Evolutionary conservation across 2,888 invertebrate species (phyloP).

Genomic region (Dicyrtomina minuta): DNA sequence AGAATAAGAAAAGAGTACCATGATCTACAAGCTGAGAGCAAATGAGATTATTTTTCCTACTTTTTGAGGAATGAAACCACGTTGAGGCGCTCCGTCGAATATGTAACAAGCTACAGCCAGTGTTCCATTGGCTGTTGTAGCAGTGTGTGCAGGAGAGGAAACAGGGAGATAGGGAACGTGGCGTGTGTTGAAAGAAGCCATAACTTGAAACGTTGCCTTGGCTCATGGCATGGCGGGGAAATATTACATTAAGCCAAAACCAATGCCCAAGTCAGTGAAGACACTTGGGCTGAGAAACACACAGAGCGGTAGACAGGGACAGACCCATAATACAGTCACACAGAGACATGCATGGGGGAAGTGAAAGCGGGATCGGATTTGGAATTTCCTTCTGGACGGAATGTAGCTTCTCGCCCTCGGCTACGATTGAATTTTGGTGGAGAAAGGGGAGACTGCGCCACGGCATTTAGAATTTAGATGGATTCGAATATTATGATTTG

Average conservation of each 20-base stretch:
- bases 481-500: slow-evolving; percentile 25
- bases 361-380: slow-evolving; percentile 28
- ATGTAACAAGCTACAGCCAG: too few relatives aligned
- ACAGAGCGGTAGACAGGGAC: background rate
- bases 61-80: background rate
- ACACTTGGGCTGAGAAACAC: background rate
- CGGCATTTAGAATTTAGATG: slow-evolving; percentile 18
- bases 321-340: too few relatives aligned
- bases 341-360: background rate
- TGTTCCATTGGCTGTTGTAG: too few relatives aligned
- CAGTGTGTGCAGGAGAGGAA: background rate
- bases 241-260: background rate
- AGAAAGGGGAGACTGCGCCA: slow-evolving; percentile 18
- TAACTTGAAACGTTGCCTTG: background rate
- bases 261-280: background rate
- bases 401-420: too few relatives aligned
- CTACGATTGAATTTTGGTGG: slow-evolving; percentile 4
- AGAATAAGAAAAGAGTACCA: background rate
- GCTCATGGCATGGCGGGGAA: background rate
- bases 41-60: slow-evolving; percentile 9
- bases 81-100: background rate
- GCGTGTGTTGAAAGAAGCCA: background rate
- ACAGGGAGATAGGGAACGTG: background rate
- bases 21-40: background rate
- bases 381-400: slow-evolving; percentile 18